Conservation (phyloP, 23 tunicate species). For the Phallusia fumigata region DNA sequence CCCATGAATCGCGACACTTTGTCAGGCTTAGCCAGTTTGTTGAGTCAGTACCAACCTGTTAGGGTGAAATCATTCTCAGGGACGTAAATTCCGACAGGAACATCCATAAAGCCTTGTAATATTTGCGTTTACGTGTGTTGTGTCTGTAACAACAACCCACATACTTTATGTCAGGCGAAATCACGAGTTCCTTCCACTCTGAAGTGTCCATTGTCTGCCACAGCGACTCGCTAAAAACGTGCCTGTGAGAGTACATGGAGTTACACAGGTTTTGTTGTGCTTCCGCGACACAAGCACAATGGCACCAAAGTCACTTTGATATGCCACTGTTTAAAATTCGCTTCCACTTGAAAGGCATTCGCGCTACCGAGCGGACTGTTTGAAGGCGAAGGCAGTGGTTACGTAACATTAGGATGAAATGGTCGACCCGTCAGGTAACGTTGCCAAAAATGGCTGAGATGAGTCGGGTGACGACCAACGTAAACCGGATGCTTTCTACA, state of each 20-base stretch:
- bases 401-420: background rate
- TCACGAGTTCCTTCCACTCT: slow-evolving; percentile 6
- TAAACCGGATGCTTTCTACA: slow-evolving; percentile 2
- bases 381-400: background rate
- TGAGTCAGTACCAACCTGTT: no score
- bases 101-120: background rate
- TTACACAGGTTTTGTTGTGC: slow-evolving; percentile 12
- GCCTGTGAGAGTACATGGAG: background rate
- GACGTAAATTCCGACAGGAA: background rate
- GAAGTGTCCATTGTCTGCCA: slow-evolving; percentile 3
- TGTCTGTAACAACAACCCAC: background rate
- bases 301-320: slow-evolving; percentile 14
- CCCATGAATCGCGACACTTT: no score
- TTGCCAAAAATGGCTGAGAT: background rate
- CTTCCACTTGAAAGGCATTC: background rate
- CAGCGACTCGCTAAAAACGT: background rate
- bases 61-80: no score
- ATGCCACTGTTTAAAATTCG: background rate
- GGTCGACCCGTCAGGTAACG: background rate
- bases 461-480: slow-evolving; percentile 8
- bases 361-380: background rate
- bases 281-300: background rate
- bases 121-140: background rate
- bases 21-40: no score
- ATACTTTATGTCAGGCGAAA: background rate